phyloP scores from a whole-genome alignment of 2,888 invertebrate species.

The Coelinius sp. region DNA sequence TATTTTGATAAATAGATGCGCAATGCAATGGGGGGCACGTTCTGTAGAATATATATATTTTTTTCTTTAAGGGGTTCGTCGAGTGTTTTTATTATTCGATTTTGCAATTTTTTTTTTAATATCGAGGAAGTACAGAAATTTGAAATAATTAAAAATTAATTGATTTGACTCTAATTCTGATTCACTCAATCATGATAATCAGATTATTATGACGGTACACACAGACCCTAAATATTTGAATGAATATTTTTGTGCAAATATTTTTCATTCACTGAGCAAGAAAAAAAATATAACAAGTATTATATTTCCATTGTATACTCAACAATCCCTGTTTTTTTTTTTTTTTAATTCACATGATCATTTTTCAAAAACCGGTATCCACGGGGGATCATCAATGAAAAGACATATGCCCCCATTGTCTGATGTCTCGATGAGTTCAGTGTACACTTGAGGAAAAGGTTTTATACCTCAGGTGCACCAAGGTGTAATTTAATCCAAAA shows the following conservation, averaged over 20 bases:
- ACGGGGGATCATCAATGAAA: conserved; percentile 45
- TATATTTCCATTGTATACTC: conserved; percentile 1
- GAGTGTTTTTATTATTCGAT: too few species aligned
- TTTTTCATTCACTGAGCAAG: not conserved
- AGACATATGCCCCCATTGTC: conserved; percentile 14
- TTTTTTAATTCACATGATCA: conserved; percentile 31
- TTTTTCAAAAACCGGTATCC: conserved; percentile 44
- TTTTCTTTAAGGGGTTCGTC: too few species aligned
- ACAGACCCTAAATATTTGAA: not conserved
- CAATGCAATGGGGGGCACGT: too few species aligned
- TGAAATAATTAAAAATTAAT: too few species aligned
- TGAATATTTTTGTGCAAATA: not conserved
- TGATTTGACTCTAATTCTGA: not conserved
- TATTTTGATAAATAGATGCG: not conserved
- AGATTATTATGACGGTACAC: not conserved
- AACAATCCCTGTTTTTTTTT: not conserved
- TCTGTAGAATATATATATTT: too few species aligned
- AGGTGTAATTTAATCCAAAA: not conserved
- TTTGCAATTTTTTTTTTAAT: too few species aligned
- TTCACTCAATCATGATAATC: not conserved
- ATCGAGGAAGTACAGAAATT: too few species aligned
- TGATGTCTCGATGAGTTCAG: conserved; percentile 7
- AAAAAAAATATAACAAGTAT: not conserved
- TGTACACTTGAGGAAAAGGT: not conserved
- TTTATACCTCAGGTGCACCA: not conserved